phyloP scores from a whole-genome alignment of 2,113 vertebrate genomes.

The Martes martes region DNA sequence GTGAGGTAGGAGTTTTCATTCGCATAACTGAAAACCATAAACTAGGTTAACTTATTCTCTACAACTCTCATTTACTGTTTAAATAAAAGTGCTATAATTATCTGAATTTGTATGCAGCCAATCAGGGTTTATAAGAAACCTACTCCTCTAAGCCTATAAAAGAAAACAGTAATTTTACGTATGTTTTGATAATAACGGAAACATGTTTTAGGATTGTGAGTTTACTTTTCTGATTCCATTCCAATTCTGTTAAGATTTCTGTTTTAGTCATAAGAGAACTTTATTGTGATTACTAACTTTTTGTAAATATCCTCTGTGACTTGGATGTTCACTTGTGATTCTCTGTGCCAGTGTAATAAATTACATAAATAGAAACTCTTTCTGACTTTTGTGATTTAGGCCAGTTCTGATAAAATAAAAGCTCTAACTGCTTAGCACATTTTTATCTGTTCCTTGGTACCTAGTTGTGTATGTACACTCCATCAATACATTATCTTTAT shows the following conservation, averaged over 20 bases:
- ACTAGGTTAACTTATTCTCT: constrained; percentile 44
- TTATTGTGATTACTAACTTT: not conserved
- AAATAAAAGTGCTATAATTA: constrained; percentile 34
- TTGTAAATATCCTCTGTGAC: not conserved
- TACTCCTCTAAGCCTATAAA: not conserved
- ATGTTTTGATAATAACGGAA: not conserved
- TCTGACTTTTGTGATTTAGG: constrained; percentile 71
- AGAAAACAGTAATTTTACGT: not conserved
- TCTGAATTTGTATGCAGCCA: constrained; percentile 19
- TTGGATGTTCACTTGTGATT: not conserved
- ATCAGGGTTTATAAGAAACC: not conserved
- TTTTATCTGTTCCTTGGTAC: constrained; percentile 28
- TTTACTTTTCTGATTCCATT: not conserved
- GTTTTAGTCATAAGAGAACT: not conserved
- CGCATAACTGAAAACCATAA: constrained; percentile 38
- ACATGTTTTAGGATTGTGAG: not conserved
- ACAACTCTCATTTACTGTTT: constrained; percentile 35
- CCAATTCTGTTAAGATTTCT: not conserved
- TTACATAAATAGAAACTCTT: not conserved
- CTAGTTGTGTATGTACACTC: not conserved
- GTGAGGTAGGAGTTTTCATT: constrained; percentile 89
- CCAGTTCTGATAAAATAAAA: constrained; percentile 70
- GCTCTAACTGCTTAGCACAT: not conserved
- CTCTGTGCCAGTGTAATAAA: not conserved
- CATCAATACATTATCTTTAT: constrained; percentile 59